These are phyloP conservation scores for Crocallis elinguaria DNA, from an alignment of 2,888 invertebrate species.

Conservation along the genomic window DNA sequence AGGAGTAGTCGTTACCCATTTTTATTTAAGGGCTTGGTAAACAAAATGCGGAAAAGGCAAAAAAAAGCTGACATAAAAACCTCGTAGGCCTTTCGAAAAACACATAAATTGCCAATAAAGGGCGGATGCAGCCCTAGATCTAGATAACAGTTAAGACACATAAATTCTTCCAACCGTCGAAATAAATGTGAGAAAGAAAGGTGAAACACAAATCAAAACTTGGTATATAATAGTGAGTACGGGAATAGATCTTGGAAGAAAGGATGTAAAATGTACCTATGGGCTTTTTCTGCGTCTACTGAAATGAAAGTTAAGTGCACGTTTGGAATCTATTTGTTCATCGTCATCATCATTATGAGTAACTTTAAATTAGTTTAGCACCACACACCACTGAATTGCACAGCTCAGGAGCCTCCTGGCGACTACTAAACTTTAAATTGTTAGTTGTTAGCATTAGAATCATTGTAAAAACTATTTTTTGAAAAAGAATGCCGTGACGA, in stretches of 20 bases:
- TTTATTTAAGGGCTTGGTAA: conserved; percentile 8
- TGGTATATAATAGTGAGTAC: background rate
- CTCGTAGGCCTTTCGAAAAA: conserved; percentile 12
- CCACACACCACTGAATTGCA: too few species aligned
- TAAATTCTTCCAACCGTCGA: conserved; percentile 12
- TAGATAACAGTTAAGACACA: conserved; percentile 10
- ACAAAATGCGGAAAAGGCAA: conserved; percentile 7
- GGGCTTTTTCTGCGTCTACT: background rate
- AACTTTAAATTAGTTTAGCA: too few species aligned
- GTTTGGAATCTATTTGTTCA: too few species aligned
- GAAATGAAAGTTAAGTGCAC: too few species aligned
- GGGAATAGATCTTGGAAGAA: background rate
- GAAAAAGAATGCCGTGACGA: too few species aligned
- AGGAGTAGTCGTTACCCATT: background rate
- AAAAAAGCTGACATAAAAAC: conserved; percentile 10
- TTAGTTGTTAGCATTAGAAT: too few species aligned
- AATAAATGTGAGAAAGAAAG: conserved; percentile 13
- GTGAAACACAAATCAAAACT: conserved; percentile 16
- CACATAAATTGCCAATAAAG: conserved; percentile 22
- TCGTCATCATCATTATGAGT: too few species aligned
- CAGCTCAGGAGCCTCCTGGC: too few species aligned
- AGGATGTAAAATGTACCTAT: background rate
- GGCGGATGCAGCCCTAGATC: conserved; percentile 18
- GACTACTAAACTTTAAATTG: too few species aligned
- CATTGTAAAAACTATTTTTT: too few species aligned